Base-by-base conservation (phyloP, 53 echinoderm and acorn worm genomes). In the Echinometra lucunter region DNA sequence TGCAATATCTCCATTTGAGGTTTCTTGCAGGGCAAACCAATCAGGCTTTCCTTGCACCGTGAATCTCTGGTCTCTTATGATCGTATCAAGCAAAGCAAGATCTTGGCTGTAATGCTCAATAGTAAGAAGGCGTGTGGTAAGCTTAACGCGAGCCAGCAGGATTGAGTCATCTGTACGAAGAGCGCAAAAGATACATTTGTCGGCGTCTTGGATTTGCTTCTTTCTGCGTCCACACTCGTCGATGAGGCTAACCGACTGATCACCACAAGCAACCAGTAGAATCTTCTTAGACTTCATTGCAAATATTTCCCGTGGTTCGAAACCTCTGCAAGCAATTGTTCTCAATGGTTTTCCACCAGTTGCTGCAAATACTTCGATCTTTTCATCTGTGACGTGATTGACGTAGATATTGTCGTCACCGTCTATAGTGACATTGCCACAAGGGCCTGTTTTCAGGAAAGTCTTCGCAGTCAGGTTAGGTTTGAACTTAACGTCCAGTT, bases 41-140 rank as follows among this genome's bases (percentile, higher is more conserved):
- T 32, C 34, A 69, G 32, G 10, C 34, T 28, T 69, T 13, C 2
- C 19, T 9, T 30, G 34, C 69, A 32, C 69, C 7, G 11, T 2
- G 69, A 69, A 32, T 0, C 11, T 28, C 69, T 34, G 10, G 30
- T 69, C 69, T 10, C 69, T 10, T 11, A 69, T 69, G 69, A 69
- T 69, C 34, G 69, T 69, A 34, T 30, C 30, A 12, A 69, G 69
- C 32, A 32, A 15, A 28, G 6, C 69, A 12, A 69, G 69, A 69
- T 69, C 69, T 69, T 69, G 69, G 69, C 69, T 69, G 69, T 69
- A 69, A 69, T 69, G 69, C 10, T 69, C 69, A 15, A 69, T 34
- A 7, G 69, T 32, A 34, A 69, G 69, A 69, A 69, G 69, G 3
- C 69, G 1, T 7, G 18, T 15, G 4, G 1, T 0, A 69, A 69